Evolutionary conservation across 2,888 invertebrate species (phyloP).

Genomic region (Dasypogon diadema): DNA sequence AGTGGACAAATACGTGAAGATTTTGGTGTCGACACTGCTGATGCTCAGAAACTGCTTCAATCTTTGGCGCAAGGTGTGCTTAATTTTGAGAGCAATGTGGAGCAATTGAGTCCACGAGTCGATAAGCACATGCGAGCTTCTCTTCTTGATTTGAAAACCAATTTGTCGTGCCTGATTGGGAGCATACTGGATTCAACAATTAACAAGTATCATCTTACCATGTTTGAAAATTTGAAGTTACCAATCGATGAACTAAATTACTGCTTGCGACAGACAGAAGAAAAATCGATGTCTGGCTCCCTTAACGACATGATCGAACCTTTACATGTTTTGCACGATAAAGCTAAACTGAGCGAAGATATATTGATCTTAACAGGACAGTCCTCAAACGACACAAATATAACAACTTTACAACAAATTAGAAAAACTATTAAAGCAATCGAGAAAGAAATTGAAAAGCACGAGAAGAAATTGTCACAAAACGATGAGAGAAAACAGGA

Average conservation of each 20-base stretch:
- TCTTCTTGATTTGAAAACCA: constrained; percentile 69
- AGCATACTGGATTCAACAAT: constrained; percentile 70
- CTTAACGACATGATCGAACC: constrained; percentile 66
- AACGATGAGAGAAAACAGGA: constrained; percentile 64
- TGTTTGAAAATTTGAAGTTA: constrained; percentile 70
- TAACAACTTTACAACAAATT: constrained; percentile 62
- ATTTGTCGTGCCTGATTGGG: constrained; percentile 72
- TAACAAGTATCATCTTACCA: constrained; percentile 66
- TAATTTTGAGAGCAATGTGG: constrained; percentile 67
- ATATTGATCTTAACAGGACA: constrained; percentile 61
- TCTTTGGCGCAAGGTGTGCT: constrained; percentile 67
- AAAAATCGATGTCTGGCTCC: constrained; percentile 66
- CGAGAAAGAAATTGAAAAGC: constrained; percentile 65
- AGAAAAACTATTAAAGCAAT: constrained; percentile 59
- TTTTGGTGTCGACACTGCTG: constrained; percentile 63
- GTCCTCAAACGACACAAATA: constrained; percentile 61
- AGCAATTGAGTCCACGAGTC: constrained; percentile 61
- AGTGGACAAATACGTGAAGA: constrained; percentile 65
- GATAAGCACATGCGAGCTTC: constrained; percentile 61
- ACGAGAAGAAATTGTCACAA: constrained; percentile 64
- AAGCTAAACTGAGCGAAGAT: constrained; percentile 64
- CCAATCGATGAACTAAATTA: constrained; percentile 70
- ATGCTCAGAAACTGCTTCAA: constrained; percentile 67
- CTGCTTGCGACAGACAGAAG: constrained; percentile 67
- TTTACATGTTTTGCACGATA: constrained; percentile 64